Evolutionary conservation across 2,888 invertebrate species (phyloP).

Genomic region (Thera obeliscata): DNA sequence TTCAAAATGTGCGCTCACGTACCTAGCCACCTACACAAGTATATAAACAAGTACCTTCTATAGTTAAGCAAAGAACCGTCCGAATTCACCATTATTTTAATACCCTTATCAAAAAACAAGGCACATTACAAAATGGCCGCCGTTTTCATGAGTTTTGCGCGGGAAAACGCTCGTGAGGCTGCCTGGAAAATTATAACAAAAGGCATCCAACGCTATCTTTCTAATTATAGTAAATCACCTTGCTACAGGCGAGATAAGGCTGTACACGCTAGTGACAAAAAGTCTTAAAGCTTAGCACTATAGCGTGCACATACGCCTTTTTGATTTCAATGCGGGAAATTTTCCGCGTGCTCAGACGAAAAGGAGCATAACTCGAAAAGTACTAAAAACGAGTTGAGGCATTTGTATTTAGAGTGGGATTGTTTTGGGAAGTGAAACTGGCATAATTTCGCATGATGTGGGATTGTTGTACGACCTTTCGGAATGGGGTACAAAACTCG

Average conservation of each 20-base stretch:
- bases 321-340: slow-evolving; percentile 54
- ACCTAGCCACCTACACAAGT: slow-evolving; percentile 69
- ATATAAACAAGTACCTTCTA: slow-evolving; percentile 66
- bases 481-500: slow-evolving; percentile 58
- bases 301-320: slow-evolving; percentile 63
- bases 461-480: slow-evolving; percentile 63
- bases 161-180: slow-evolving; percentile 79
- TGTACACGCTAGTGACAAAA: slow-evolving; percentile 65
- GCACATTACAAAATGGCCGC: slow-evolving; percentile 83
- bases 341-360: slow-evolving; percentile 47
- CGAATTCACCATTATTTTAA: slow-evolving; percentile 80
- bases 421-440: slow-evolving; percentile 54
- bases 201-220: slow-evolving; percentile 85
- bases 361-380: slow-evolving; percentile 57
- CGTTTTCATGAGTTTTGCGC: slow-evolving; percentile 81
- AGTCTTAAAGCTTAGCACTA: slow-evolving; percentile 63
- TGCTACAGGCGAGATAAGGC: slow-evolving; percentile 82
- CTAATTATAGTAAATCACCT: slow-evolving; percentile 85
- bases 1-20: slow-evolving; percentile 78
- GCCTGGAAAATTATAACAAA: slow-evolving; percentile 85
- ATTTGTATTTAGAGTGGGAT: slow-evolving; percentile 52
- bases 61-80: slow-evolving; percentile 68
- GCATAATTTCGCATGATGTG: slow-evolving; percentile 51
- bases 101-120: slow-evolving; percentile 85
- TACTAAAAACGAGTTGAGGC: slow-evolving; percentile 52